Base-by-base conservation (phyloP, 1,140 invertebrate genomes). In the Bemisia tabaci region DNA sequence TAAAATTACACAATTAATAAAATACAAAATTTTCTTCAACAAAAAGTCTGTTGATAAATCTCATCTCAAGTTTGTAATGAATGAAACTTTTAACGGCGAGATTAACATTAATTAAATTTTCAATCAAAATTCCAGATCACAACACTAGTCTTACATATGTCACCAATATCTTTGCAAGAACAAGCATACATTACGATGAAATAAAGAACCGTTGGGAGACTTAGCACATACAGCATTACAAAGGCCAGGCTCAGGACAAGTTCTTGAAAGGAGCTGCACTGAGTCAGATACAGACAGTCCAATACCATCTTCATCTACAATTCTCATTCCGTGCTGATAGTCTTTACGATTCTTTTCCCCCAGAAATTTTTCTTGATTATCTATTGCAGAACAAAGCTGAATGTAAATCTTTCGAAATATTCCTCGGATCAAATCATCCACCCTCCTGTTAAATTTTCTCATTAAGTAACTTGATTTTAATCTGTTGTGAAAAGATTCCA, bases 401-500 rank as follows among this genome's bases (percentile, higher is more conserved):
- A 61, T 61, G 60, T 22, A 22, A 22, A 61, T 61, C 60, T 25
- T 25, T 22, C 22, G 5, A 5, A 61, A n/a, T 61, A 61, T 11
- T 5, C 5, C 24, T 11, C n/a, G 5, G 24, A 61, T 61, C 11
- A 61, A n/a, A n/a, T 61, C 60, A 61, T 61, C 60, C 5, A 61
- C 22, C 5, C 60, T 22, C 5, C 60, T 5, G 24, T 61, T 61
- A 22, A 61, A 22, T 61, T 61, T 61, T 11, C 60, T 5, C 5
- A 11, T 61, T 25, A 61, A 25, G n/a, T 61, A 61, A 11, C 22
- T 9, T 61, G n/a, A 11, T 25, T 63, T 63, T 25, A 63, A 22
- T 63, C 22, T 25, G 26, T 63, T 25, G 62, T 63, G 62, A 63
- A 63, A 63, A 5, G 62, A 63, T 33, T 63, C 62, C 5, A 48